These are phyloP conservation scores for Enteromius radiatus DNA, from an alignment of 2,797 vertebrate genomes.

Conservation along the genomic window DNA sequence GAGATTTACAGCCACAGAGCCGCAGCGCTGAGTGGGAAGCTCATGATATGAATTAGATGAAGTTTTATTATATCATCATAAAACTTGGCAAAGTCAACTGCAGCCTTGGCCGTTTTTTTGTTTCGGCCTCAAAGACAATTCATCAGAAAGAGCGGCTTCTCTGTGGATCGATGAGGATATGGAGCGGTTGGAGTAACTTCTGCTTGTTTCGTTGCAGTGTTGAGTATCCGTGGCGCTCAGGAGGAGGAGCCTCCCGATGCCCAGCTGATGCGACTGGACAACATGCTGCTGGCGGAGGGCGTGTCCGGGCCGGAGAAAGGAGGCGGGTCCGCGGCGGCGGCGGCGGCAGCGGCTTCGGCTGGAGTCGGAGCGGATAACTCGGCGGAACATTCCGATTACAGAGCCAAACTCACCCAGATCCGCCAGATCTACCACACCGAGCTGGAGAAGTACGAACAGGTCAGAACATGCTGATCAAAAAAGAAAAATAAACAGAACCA, in stretches of 20 bases:
- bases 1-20: conserved; percentile 33
- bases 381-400: conserved; percentile 94
- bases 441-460: conserved; percentile 99
- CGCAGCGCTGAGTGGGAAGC: conserved; percentile 32
- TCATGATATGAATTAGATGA: conserved; percentile 52
- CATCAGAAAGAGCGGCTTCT: conserved; percentile 45
- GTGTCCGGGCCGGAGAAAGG: conserved; percentile 96
- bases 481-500: background rate
- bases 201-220: conserved; percentile 77
- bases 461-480: conserved; percentile 58
- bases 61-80: conserved; percentile 50
- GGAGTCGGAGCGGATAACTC: conserved; percentile 90
- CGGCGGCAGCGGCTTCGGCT: conserved; percentile 88
- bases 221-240: conserved; percentile 96
- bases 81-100: conserved; percentile 49
- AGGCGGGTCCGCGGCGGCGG: conserved; percentile 88
- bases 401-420: conserved; percentile 97
- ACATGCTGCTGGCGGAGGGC: conserved; percentile 96
- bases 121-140: conserved; percentile 28
- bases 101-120: conserved; percentile 30
- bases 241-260: conserved; percentile 96
- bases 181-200: conserved; percentile 63
- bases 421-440: conserved; percentile 98
- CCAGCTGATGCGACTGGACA: conserved; percentile 97
- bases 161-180: conserved; percentile 44